Percentiles rank a stretch among this genome's conserved stretches.
These are phyloP conservation scores for Julus scanicus DNA, from an alignment of 2,888 invertebrate species.

Conservation along the genomic window DNA sequence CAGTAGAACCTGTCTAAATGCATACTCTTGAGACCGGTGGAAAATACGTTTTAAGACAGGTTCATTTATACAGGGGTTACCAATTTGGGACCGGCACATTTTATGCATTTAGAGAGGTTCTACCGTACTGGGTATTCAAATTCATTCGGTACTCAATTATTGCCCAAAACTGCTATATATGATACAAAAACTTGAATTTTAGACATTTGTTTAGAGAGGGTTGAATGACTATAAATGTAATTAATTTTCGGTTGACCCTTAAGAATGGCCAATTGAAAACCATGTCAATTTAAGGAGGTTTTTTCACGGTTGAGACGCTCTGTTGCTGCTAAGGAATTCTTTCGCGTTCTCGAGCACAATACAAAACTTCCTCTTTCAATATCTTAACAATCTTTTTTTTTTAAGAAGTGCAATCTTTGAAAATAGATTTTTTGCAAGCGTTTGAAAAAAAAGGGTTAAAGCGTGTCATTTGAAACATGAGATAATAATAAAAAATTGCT, in stretches of 20 bases:
- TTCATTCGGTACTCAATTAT: too few relatives aligned
- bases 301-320: neutral
- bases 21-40: too few relatives aligned
- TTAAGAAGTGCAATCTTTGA: neutral
- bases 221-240: neutral
- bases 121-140: too few relatives aligned
- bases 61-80: too few relatives aligned
- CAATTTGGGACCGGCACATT: too few relatives aligned
- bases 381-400: too few relatives aligned
- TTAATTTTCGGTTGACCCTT: neutral
- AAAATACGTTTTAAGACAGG: too few relatives aligned
- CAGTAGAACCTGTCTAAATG: too few relatives aligned
- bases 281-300: neutral
- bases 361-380: neutral
- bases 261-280: neutral
- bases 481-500: neutral
- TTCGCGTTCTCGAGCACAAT: neutral
- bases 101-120: too few relatives aligned
- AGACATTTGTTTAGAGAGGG: neutral
- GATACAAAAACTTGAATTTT: neutral
- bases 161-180: too few relatives aligned
- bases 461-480: neutral
- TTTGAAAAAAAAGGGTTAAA: neutral
- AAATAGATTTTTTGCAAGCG: neutral
- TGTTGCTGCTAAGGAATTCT: neutral